Evolutionary conservation across 2,113 vertebrate species (phyloP).

Genomic region (Cololabis saira): DNA sequence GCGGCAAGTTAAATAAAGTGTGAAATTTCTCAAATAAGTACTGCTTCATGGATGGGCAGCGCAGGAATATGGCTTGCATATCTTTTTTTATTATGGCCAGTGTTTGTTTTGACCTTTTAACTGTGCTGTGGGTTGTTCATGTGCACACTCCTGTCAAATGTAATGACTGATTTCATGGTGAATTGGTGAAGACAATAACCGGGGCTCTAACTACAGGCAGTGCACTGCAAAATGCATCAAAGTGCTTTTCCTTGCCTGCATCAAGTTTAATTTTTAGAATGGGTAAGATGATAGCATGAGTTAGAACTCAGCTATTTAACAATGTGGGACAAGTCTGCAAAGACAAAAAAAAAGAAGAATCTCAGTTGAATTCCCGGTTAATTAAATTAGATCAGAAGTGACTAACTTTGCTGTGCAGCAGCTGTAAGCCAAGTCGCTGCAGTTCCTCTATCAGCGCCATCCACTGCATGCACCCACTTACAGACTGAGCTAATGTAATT

Average conservation of each 20-base stretch:
- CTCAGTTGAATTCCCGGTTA: constrained; percentile 10
- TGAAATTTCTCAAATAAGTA: constrained; percentile 81
- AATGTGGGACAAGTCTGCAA: constrained; percentile 15
- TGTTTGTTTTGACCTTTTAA: constrained; percentile 76
- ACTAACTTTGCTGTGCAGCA: constrained; percentile 60
- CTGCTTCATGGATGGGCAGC: constrained; percentile 71
- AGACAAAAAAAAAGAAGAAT: not conserved
- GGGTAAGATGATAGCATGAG: constrained; percentile 20
- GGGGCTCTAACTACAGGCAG: constrained; percentile 1
- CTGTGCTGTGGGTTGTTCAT: constrained; percentile 56
- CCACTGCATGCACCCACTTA: constrained; percentile 47
- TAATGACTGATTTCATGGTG: constrained; percentile 66
- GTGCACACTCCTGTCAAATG: constrained; percentile 47
- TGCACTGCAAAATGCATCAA: constrained; percentile 19
- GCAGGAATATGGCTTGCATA: constrained; percentile 68
- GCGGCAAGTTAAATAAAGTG: constrained; percentile 84
- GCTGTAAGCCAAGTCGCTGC: constrained; percentile 61
- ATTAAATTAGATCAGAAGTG: constrained; percentile 36
- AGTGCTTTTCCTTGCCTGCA: constrained; percentile 13
- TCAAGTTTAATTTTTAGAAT: constrained; percentile 15
- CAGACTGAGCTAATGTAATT: constrained; percentile 65
- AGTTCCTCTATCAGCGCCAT: constrained; percentile 58
- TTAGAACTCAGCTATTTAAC: constrained; percentile 36
- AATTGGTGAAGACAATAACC: constrained; percentile 63
- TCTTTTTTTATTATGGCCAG: constrained; percentile 65